A percentile compares a stretch with the other conserved stretches of the same genome.
These are phyloP conservation scores for Oreochromis aureus DNA, from an alignment of 2,113 vertebrate genomes.

Conservation along the genomic window DNA sequence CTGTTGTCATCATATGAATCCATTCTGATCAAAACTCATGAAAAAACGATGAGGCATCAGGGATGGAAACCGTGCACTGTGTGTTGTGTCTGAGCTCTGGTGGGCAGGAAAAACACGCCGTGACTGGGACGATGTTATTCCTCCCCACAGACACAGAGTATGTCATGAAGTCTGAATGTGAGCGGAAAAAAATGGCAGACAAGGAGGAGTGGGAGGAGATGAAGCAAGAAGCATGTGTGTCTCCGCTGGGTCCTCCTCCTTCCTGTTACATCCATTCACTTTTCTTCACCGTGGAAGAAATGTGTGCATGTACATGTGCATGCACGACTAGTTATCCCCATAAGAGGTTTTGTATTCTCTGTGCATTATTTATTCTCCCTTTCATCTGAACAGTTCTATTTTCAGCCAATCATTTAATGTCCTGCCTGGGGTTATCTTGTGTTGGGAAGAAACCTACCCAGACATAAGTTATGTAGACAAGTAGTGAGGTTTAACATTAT, in stretches of 20 bases:
- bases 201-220: conserved; percentile 59
- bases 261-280: conserved; percentile 68
- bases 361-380: conserved; percentile 66
- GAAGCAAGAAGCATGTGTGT: conserved; percentile 59
- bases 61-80: conserved; percentile 19
- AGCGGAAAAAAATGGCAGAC: conserved; percentile 45
- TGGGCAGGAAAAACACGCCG: conserved; percentile 57
- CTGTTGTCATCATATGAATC: background rate
- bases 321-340: conserved; percentile 49
- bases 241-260: conserved; percentile 64
- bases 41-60: conserved; percentile 47
- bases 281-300: conserved; percentile 38
- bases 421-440: conserved; percentile 38
- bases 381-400: conserved; percentile 65
- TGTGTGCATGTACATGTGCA: conserved; percentile 5
- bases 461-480: conserved; percentile 39
- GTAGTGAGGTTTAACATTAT: background rate
- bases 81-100: conserved; percentile 54
- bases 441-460: conserved; percentile 12
- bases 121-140: conserved; percentile 57
- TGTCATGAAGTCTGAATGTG: conserved; percentile 62
- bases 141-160: conserved; percentile 50
- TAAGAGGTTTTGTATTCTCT: conserved; percentile 65
- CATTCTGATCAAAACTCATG: conserved; percentile 37
- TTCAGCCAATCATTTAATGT: conserved; percentile 52